Evolutionary conservation across 2,113 vertebrate genomes (phyloP).

Genomic region (Bucco capensis): DNA sequence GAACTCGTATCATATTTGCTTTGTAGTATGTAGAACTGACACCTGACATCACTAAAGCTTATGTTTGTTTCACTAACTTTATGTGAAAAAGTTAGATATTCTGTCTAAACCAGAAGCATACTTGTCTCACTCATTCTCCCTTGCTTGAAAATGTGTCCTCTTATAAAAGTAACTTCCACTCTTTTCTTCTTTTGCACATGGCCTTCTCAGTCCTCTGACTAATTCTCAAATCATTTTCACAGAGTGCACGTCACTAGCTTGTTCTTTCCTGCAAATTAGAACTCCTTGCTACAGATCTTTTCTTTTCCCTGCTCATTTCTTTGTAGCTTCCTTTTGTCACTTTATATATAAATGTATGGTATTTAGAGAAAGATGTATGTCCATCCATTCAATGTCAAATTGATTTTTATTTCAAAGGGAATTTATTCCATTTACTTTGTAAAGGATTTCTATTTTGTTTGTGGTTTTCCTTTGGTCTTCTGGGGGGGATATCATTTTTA

Average conservation of each 20-base stretch:
- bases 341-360: background rate
- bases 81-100: background rate
- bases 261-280: background rate
- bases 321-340: background rate
- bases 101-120: background rate
- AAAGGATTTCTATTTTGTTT: background rate
- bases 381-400: background rate
- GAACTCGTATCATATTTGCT: background rate
- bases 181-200: background rate
- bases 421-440: background rate
- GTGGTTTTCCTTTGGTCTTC: background rate
- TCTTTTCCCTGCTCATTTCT: background rate
- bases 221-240: background rate
- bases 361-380: background rate
- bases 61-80: rapidly evolving
- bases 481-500: background rate
- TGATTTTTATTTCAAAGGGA: background rate
- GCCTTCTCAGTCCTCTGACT: background rate
- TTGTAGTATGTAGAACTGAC: background rate
- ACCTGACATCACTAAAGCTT: background rate
- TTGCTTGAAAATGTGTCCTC: background rate
- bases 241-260: background rate
- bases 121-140: too few species aligned
- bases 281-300: background rate
- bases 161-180: background rate